Conservation (phyloP, 2,797 vertebrate genomes). For the Mormyrus hasselquistii region DNA sequence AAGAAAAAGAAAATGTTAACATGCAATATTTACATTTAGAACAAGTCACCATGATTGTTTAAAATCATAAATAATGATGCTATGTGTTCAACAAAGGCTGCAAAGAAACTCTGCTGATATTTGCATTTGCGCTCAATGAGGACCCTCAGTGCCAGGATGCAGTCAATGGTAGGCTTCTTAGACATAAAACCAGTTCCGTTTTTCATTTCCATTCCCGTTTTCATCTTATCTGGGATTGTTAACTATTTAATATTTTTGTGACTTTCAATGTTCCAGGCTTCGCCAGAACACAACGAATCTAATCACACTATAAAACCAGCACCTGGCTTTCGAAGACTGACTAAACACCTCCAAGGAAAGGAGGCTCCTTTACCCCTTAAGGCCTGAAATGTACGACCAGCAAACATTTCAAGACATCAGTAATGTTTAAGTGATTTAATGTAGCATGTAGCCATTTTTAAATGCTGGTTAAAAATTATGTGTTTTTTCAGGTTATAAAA, state of each 20-base stretch:
- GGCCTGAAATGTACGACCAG: background rate
- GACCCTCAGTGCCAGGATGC: background rate
- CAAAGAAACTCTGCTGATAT: background rate
- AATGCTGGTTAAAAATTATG: background rate
- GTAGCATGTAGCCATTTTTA: background rate
- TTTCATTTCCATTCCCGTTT: background rate
- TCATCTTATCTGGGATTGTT: background rate
- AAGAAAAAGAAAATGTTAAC: background rate
- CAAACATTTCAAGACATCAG: background rate
- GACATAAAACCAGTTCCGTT: background rate
- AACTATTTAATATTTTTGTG: background rate
- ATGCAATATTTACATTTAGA: background rate
- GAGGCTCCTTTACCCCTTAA: background rate
- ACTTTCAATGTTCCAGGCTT: background rate
- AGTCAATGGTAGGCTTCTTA: background rate
- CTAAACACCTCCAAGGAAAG: background rate
- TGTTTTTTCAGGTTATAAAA: background rate
- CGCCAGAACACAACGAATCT: background rate
- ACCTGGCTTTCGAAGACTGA: background rate
- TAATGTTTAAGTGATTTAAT: background rate
- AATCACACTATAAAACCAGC: background rate
- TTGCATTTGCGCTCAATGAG: background rate
- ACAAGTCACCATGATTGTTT: background rate
- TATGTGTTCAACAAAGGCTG: background rate
- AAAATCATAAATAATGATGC: background rate